Percentiles rank a stretch among this genome's conserved stretches.
phyloP scores from a whole-genome alignment of 2,888 invertebrate species.

The Matsumyia berberina region DNA sequence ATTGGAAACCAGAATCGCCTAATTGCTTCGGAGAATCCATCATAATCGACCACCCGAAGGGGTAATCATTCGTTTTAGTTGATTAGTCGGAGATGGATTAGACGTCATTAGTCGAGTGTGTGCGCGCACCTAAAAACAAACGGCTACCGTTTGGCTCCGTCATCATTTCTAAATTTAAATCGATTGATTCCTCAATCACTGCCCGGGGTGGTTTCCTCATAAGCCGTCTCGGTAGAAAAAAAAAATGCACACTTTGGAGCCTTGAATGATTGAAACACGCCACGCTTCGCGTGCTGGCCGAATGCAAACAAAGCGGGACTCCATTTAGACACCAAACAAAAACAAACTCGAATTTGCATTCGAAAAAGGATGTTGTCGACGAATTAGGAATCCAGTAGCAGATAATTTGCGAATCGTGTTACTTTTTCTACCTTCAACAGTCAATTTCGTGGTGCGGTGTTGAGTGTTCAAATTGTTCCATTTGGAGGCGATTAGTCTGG shows the following conservation, averaged over 20 bases:
- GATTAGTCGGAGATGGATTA: conserved; percentile 63
- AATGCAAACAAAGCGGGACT: conserved; percentile 41
- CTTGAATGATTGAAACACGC: conserved; percentile 50
- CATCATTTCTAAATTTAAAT: conserved; percentile 70
- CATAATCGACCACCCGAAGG: conserved; percentile 36
- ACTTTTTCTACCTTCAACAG: conserved; percentile 57
- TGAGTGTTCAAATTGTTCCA: conserved; percentile 60
- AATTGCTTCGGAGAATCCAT: conserved; percentile 59
- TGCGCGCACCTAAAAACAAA: conserved; percentile 27
- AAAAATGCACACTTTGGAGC: conserved; percentile 20
- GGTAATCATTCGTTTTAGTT: conserved; percentile 46
- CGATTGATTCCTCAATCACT: conserved; percentile 67
- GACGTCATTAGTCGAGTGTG: conserved; percentile 32
- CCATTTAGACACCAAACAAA: conserved; percentile 4
- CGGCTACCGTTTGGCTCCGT: conserved; percentile 63
- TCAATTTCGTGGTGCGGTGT: conserved; percentile 66
- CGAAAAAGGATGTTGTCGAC: conserved; percentile 45
- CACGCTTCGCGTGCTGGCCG: conserved; percentile 49
- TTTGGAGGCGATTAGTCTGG: conserved; percentile 63
- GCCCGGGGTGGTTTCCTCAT: conserved; percentile 48
- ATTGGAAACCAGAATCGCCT: conserved; percentile 4
- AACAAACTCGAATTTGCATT: conserved; percentile 62
- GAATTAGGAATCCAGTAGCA: conserved; percentile 71
- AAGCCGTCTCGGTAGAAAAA: not conserved
- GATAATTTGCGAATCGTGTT: conserved; percentile 65